phyloP scores from a whole-genome alignment of 2,797 vertebrate genomes.

The Gobionotothen gibberifrons region DNA sequence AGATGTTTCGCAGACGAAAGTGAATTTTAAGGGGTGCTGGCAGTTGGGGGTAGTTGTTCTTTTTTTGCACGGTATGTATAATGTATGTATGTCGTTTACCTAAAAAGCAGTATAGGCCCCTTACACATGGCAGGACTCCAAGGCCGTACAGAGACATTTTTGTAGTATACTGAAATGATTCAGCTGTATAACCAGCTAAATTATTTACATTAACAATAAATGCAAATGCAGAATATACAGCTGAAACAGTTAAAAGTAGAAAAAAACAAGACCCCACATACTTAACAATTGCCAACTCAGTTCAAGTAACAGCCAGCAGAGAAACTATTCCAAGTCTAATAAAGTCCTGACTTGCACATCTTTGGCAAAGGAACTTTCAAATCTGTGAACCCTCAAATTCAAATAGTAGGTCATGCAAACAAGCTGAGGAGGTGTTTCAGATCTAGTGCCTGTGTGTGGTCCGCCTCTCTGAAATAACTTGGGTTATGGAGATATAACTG shows the following conservation, averaged over 20 bases:
- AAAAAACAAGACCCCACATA: conserved; percentile 33
- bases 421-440: conserved; percentile 62
- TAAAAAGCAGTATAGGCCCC: conserved; percentile 33
- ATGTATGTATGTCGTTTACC: conserved; percentile 49
- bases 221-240: conserved; percentile 16
- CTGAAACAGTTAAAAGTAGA: conserved; percentile 16
- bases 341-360: conserved; percentile 73
- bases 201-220: conserved; percentile 33
- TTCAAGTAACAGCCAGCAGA: conserved; percentile 56
- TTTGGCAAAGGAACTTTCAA: conserved; percentile 58
- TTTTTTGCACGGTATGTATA: conserved; percentile 54
- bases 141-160: conserved; percentile 37
- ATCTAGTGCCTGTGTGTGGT: conserved; percentile 82
- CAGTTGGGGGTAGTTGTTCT: conserved; percentile 38
- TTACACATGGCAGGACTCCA: conserved; percentile 52
- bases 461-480: conserved; percentile 71
- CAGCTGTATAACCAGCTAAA: conserved; percentile 15
- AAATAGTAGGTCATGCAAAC: conserved; percentile 74
- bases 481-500: conserved; percentile 80
- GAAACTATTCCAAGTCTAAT: conserved; percentile 60
- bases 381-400: conserved; percentile 68
- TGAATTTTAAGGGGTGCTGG: conserved; percentile 65
- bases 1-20: conserved; percentile 87
- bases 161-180: conserved; percentile 30
- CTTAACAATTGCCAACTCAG: conserved; percentile 18